Percentiles rank a stretch among this genome's conserved stretches.
These are phyloP conservation scores for Syndactyla subalaris DNA, from an alignment of 2,797 vertebrate genomes.

Conservation along the genomic window DNA sequence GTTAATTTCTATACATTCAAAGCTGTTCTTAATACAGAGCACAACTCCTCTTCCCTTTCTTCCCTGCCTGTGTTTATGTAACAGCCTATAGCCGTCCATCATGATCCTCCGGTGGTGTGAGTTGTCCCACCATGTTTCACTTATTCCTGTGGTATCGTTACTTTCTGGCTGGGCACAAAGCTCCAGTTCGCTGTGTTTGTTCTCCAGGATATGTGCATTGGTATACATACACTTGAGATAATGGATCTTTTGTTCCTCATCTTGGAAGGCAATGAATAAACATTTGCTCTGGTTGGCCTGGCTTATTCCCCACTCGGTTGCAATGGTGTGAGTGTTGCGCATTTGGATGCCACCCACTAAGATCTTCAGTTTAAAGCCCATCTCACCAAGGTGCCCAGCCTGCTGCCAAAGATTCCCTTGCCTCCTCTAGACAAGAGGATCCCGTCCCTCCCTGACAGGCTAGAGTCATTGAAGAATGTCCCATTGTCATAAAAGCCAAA, in stretches of 20 bases:
- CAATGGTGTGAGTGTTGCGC: neutral
- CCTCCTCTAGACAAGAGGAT: neutral
- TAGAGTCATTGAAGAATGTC: neutral
- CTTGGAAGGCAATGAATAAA: neutral
- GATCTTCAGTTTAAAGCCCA: neutral
- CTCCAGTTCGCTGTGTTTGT: neutral
- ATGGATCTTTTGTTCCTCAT: neutral
- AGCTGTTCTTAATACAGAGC: neutral
- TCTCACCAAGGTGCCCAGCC: accelerated
- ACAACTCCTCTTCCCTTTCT: neutral
- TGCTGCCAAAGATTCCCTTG: neutral
- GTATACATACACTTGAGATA: neutral
- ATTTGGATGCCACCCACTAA: neutral
- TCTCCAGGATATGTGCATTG: neutral
- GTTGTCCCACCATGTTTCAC: neutral
- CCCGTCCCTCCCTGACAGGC: neutral
- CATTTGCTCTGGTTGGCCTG: neutral
- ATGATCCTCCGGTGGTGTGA: neutral
- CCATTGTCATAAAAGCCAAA: neutral
- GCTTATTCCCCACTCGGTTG: neutral
- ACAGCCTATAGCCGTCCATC: neutral
- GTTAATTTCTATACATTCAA: neutral
- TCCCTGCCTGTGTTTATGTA: neutral
- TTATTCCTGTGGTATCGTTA: neutral
- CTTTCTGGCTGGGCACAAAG: neutral